Conservation (phyloP, 2,797 vertebrate genomes). For the Pseudochirops corinnae region DNA sequence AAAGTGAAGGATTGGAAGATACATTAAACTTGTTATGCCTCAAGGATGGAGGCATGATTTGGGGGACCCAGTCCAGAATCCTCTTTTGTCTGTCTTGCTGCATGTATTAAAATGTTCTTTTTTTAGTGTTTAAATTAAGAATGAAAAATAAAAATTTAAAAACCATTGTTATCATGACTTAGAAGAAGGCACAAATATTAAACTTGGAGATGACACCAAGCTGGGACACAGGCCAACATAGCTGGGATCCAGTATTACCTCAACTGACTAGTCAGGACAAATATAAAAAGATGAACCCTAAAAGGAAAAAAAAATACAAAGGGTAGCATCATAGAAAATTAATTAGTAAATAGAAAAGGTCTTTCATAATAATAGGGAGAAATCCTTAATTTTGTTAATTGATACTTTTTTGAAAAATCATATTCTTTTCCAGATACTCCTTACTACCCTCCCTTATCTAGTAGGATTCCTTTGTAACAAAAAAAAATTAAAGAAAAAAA, state of each 20-base stretch:
- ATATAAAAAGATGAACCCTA: not conserved
- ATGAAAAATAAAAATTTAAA: not conserved
- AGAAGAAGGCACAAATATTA: not conserved
- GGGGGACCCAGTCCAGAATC: not conserved
- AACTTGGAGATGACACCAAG: not conserved
- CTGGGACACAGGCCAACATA: not conserved
- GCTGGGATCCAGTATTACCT: not conserved
- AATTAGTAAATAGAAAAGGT: not conserved
- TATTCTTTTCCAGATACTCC: too few species aligned
- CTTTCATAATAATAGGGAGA: not conserved
- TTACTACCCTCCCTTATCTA: too few species aligned
- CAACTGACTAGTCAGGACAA: not conserved
- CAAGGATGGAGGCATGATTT: not conserved
- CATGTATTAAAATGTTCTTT: not conserved
- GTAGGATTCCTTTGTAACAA: not conserved
- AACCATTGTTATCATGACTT: not conserved
- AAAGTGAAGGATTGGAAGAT: not conserved
- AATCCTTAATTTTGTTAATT: not conserved
- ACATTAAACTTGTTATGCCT: not conserved
- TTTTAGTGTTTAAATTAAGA: not conserved
- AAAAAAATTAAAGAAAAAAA: not conserved
- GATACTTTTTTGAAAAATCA: not conserved
- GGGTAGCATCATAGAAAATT: not conserved
- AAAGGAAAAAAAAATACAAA: not conserved
- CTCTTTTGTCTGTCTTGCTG: not conserved